phyloP scores from a whole-genome alignment of 2,888 invertebrate species.

The Osmoderma eremita region DNA sequence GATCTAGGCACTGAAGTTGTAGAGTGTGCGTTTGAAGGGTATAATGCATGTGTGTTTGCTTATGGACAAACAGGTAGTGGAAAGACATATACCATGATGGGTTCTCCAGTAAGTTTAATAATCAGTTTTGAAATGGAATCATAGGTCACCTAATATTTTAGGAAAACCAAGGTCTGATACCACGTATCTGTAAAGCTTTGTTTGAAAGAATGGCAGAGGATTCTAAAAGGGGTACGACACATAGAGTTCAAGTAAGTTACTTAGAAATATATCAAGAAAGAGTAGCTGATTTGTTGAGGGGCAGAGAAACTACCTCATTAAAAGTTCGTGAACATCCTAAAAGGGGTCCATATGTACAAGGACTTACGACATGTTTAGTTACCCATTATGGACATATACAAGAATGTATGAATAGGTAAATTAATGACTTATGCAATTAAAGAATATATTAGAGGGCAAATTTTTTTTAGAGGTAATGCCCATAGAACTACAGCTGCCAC shows the following conservation, averaged over 20 bases:
- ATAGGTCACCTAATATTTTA: slow-evolving; percentile 58
- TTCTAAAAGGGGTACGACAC: slow-evolving; percentile 83
- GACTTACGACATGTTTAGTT: slow-evolving; percentile 84
- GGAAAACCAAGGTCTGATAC: slow-evolving; percentile 85
- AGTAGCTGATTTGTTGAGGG: slow-evolving; percentile 75
- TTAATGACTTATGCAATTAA: neutral
- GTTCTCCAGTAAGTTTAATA: slow-evolving; percentile 70
- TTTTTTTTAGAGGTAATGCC: slow-evolving; percentile 76
- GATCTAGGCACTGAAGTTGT: slow-evolving; percentile 83
- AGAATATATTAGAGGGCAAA: neutral
- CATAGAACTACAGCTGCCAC: slow-evolving; percentile 89
- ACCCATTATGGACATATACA: slow-evolving; percentile 88
- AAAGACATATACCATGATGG: slow-evolving; percentile 94
- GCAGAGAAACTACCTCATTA: slow-evolving; percentile 64
- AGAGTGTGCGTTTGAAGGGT: slow-evolving; percentile 83
- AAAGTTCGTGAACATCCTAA: slow-evolving; percentile 79
- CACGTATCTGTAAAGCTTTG: slow-evolving; percentile 84
- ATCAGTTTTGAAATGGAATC: neutral
- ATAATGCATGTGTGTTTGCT: slow-evolving; percentile 91
- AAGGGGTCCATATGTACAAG: slow-evolving; percentile 85
- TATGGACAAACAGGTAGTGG: slow-evolving; percentile 93
- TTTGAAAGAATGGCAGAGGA: slow-evolving; percentile 85
- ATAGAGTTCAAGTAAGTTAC: slow-evolving; percentile 83
- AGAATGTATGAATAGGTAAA: slow-evolving; percentile 67
- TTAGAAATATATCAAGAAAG: slow-evolving; percentile 73